These are phyloP conservation scores for Harpegnathos saltator DNA, from an alignment of 1,140 invertebrate genomes.

Conservation along the genomic window DNA sequence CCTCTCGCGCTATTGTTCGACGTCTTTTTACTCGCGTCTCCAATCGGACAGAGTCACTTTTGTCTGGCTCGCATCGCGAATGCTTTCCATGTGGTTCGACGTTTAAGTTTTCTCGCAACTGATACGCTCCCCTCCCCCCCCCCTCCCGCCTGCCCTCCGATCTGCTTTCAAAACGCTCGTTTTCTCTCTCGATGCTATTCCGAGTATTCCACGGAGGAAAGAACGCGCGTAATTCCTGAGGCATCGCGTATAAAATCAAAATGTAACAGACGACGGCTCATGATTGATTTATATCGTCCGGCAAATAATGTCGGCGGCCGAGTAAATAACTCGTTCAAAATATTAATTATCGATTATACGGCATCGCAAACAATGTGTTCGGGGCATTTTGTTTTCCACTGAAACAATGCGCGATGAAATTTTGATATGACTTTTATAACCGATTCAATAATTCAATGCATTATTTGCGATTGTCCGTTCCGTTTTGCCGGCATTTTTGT, in stretches of 20 bases:
- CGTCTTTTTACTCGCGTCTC: background rate
- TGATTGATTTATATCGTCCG: constrained; percentile 66
- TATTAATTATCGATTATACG: constrained; percentile 67
- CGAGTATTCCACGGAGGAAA: background rate
- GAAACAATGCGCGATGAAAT: constrained; percentile 56
- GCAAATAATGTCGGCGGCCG: constrained; percentile 61
- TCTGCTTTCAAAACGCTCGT: background rate
- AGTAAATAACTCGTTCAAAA: constrained; percentile 63
- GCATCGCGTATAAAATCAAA: constrained; percentile 33
- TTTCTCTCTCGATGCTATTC: no score
- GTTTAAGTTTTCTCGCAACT: background rate
- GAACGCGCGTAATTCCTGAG: background rate
- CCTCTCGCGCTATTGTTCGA: background rate
- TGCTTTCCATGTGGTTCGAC: background rate
- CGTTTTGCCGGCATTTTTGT: constrained; percentile 53
- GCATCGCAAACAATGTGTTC: constrained; percentile 16
- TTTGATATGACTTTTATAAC: constrained; percentile 65
- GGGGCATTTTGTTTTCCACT: constrained; percentile 49
- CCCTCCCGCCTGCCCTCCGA: no score
- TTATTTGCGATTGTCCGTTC: constrained; percentile 55
- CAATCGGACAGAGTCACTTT: constrained; percentile 45
- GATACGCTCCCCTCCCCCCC: no score
- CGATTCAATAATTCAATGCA: constrained; percentile 51
- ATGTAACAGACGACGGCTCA: constrained; percentile 23
- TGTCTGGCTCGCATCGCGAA: background rate